Percentiles rank a stretch among this genome's conserved stretches.
Conservation (phyloP, 35 echinoderm and acorn worm genomes). For the Stichopus chloronotus region DNA sequence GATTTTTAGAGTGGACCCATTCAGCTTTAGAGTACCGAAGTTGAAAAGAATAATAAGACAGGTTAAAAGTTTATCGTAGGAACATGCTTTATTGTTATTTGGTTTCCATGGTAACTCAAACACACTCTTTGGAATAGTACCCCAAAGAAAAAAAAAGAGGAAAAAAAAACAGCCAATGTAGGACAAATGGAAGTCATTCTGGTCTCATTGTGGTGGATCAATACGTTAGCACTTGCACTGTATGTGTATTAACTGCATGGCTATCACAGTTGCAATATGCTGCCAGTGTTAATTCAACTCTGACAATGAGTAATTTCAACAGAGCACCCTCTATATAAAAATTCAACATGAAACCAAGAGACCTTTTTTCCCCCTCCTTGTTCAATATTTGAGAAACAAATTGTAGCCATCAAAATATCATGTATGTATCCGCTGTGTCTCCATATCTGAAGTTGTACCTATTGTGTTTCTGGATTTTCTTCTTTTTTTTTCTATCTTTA, state of each 20-base stretch:
- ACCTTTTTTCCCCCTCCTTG: too few relatives aligned
- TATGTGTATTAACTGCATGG: not conserved
- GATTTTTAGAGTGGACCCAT: not conserved
- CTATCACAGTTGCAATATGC: too few relatives aligned
- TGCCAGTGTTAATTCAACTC: too few relatives aligned
- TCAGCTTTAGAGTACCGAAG: not conserved
- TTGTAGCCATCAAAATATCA: too few relatives aligned
- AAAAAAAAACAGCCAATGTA: not conserved
- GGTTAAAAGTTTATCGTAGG: conserved; percentile 10
- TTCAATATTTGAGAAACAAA: too few relatives aligned
- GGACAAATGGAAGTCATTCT: not conserved
- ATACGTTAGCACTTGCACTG: not conserved
- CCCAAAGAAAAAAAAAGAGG: not conserved
- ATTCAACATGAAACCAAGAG: too few relatives aligned
- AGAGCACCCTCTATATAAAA: not conserved
- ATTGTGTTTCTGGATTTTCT: too few relatives aligned
- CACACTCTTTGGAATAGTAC: not conserved
- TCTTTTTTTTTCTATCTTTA: too few relatives aligned
- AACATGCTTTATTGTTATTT: conserved; percentile 1
- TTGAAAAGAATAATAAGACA: not conserved
- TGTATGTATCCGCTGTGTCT: too few relatives aligned
- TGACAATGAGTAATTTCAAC: not conserved
- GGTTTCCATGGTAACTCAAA: not conserved
- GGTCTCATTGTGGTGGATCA: not conserved
- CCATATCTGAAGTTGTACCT: too few relatives aligned